Evolutionary conservation across 2,888 invertebrate species (phyloP), one percentile per base, ranked within the genome.

Genomic region (Pomacea canaliculata): DNA sequence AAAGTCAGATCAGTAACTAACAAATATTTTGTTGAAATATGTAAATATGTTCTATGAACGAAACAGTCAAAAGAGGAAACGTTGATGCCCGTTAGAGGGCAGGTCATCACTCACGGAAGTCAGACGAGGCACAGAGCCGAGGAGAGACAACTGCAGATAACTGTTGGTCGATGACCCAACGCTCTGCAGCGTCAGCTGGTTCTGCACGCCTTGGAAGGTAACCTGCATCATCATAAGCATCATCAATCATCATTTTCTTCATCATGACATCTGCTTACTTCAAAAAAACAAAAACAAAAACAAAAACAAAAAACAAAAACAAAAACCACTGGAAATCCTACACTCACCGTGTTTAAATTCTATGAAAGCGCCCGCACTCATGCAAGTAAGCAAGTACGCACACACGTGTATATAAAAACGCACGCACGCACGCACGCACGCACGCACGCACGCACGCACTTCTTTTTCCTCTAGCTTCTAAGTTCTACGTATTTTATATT

Each of bases 181-280:
- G 10, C 68, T 59, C 16, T 62, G 60, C 16, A 69, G 62, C 0
- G 62, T 69, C 49, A 74, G 59, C n/a, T 59, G 59, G n/a, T 62
- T 48, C 69, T 74, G 74, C 48, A 69, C 12, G 19, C 74, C 69
- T 69, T 74, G 74, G 46, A 74, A 74, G 19, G 74, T 74, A 27
- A 74, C 74, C 74, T 74, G 63, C n/a, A 63, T 23, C 27, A 63
- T 23, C n/a, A 27, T 63, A 5, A 63, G 1, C 63, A 63, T 63
- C 23, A 19, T 56, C 51, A 56, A 56, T 16, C 51, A 56, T 16
- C 10, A 56, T 56, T 7, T 7, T 56, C 16, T 2, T 16, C 51
- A 56, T 56, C 10, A 67, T 46, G 27, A 67, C 67, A 19, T 1
- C 19, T 63, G 19, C n/a, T 10, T 8, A 0, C 3, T 13, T 69